These are phyloP conservation scores for Lycocerus yunnanus DNA, from an alignment of 2,888 invertebrate genomes.

Conservation along the genomic window DNA sequence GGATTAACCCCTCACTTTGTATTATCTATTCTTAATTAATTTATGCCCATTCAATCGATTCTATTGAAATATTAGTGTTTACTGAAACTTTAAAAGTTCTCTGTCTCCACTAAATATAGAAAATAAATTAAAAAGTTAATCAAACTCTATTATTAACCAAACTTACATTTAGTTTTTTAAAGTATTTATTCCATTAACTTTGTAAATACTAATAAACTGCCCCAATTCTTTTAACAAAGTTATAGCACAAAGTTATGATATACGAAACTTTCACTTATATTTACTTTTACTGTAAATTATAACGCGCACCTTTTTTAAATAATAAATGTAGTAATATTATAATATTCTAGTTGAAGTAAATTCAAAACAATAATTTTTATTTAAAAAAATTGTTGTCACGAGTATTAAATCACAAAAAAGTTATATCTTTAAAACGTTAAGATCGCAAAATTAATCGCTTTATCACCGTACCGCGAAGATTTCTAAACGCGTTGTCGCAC, in stretches of 20 bases:
- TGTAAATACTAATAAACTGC: neutral
- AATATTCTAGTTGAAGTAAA: neutral
- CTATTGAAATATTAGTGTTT: neutral
- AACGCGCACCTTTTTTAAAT: neutral
- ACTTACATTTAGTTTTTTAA: neutral
- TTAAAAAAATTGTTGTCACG: neutral
- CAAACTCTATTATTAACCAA: neutral
- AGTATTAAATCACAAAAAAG: neutral
- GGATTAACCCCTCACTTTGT: neutral
- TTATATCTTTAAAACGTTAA: constrained; percentile 2
- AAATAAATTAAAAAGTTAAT: neutral
- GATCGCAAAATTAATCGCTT: constrained; percentile 7
- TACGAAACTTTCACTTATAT: neutral
- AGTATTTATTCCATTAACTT: neutral
- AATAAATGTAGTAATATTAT: neutral
- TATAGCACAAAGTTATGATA: neutral
- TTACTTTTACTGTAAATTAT: neutral
- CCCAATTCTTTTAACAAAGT: neutral
- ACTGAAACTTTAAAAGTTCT: neutral
- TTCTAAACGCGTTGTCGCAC: constrained; percentile 46
- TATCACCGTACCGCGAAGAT: constrained; percentile 24
- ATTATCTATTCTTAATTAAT: neutral
- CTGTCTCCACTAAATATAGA: neutral
- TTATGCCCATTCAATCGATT: neutral
- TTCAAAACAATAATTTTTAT: neutral